Evolutionary conservation across 2,797 vertebrate genomes (phyloP).

Genomic region (Enteromius thamalakanensis): DNA sequence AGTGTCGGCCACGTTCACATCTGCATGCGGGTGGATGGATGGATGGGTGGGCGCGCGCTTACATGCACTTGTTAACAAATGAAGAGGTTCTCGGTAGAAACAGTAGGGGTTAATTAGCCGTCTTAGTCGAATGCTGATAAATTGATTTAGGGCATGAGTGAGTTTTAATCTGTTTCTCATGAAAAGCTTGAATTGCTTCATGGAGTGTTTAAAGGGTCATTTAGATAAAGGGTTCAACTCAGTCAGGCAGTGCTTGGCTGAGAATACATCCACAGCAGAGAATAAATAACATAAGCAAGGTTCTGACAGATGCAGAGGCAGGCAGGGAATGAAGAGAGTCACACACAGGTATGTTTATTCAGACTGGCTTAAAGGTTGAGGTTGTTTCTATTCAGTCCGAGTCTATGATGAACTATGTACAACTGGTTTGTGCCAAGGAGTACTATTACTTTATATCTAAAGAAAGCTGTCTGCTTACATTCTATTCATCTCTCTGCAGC

Average conservation of each 20-base stretch:
- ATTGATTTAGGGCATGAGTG: conserved; percentile 58
- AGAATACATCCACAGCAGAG: conserved; percentile 18
- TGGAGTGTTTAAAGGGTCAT: conserved; percentile 51
- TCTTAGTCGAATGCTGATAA: conserved; percentile 50
- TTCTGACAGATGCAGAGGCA: conserved; percentile 3
- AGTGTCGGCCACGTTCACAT: background rate
- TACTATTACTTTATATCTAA: background rate
- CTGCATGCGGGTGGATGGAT: background rate
- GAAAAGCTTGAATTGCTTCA: conserved; percentile 52
- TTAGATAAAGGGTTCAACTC: conserved; percentile 54
- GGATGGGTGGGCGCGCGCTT: conserved; percentile 12
- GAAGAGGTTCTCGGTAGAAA: conserved; percentile 47
- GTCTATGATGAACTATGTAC: background rate
- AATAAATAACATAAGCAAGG: conserved; percentile 29
- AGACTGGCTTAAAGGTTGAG: background rate
- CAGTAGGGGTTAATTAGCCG: conserved; percentile 46
- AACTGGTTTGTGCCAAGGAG: background rate
- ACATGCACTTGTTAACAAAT: conserved; percentile 49
- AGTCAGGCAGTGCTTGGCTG: conserved; percentile 19
- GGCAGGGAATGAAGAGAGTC: background rate
- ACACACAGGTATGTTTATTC: background rate
- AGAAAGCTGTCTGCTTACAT: background rate
- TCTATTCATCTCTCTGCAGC: background rate
- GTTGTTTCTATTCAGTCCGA: background rate
- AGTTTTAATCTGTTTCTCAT: conserved; percentile 54